Evolutionary conservation across 1,140 invertebrate species (phyloP).

Genomic region (Aphelenchoides fujianensis): DNA sequence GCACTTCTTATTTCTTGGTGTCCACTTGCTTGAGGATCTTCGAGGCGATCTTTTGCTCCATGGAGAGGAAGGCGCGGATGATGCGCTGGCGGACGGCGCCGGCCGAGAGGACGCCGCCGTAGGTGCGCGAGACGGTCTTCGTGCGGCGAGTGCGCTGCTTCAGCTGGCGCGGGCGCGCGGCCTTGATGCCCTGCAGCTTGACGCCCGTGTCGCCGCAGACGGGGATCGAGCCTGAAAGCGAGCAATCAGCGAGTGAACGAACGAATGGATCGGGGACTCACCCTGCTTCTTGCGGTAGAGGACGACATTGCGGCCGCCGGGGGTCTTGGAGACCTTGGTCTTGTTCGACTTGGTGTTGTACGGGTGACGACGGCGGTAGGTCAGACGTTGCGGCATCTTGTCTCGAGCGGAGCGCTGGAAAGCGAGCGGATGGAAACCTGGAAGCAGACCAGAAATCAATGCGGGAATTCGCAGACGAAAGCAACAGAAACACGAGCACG

Average conservation of each 20-base stretch:
- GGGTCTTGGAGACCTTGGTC: constrained; percentile 85
- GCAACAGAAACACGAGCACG: not conserved
- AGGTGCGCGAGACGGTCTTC: constrained; percentile 51
- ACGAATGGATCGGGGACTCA: constrained; percentile 36
- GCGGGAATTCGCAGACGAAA: not conserved
- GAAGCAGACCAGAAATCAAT: not conserved
- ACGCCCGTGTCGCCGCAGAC: constrained; percentile 88
- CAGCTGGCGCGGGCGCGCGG: constrained; percentile 43
- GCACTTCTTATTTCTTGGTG: constrained; percentile 39
- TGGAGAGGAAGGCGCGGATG: constrained; percentile 40
- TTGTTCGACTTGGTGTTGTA: constrained; percentile 97
- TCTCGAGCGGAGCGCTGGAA: no score
- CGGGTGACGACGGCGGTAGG: constrained; percentile 86
- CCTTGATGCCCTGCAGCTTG: constrained; percentile 75
- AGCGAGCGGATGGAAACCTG: not conserved
- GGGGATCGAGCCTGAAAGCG: constrained; percentile 56
- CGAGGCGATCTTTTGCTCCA: constrained; percentile 45
- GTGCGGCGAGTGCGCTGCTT: constrained; percentile 36
- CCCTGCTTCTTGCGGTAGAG: constrained; percentile 94
- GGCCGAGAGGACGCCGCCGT: constrained; percentile 43
- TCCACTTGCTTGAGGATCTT: constrained; percentile 45
- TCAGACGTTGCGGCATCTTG: constrained; percentile 90
- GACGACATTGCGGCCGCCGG: constrained; percentile 90
- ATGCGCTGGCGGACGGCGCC: constrained; percentile 50
- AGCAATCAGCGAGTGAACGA: not conserved